Conservation (phyloP, 1,140 invertebrate species). For the Tetranychus urticae region DNA sequence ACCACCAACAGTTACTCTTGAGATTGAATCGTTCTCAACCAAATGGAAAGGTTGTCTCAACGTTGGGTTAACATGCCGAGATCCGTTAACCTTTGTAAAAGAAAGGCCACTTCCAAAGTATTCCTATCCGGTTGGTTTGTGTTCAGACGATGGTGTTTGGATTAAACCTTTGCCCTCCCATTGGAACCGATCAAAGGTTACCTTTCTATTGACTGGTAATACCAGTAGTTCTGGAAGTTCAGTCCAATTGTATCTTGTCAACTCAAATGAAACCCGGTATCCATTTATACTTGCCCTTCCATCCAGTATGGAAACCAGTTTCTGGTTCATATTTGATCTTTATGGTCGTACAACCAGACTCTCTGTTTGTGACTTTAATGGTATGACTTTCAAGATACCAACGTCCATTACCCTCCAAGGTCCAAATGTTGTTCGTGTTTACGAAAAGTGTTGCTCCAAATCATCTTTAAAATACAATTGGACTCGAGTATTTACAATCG, state of each 20-base stretch:
- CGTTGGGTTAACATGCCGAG: not conserved
- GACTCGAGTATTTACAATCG: not conserved
- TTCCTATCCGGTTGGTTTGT: too few relatives aligned
- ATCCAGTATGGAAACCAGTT: not conserved
- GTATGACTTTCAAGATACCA: not conserved
- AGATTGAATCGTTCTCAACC: not conserved
- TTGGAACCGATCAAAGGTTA: not conserved
- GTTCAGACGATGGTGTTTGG: not conserved
- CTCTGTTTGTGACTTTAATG: not conserved
- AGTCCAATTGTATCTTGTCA: too few relatives aligned
- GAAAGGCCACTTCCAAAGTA: not conserved
- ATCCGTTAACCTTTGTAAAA: not conserved
- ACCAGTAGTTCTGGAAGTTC: too few relatives aligned
- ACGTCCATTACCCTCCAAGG: conserved; percentile 2
- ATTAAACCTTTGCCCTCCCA: not conserved
- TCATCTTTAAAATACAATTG: not conserved
- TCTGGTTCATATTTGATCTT: conserved; percentile 6
- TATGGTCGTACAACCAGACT: not conserved
- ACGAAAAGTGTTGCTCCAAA: not conserved
- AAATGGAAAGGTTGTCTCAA: not conserved
- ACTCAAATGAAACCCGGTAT: too few relatives aligned
- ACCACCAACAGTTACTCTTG: not conserved
- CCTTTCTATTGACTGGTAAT: not conserved
- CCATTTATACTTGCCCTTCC: not conserved
- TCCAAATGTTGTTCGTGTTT: not conserved